Percentiles rank a stretch among this genome's conserved stretches.
These are phyloP conservation scores for Limnephilus marmoratus DNA, from an alignment of 2,888 invertebrate species.

Conservation along the genomic window DNA sequence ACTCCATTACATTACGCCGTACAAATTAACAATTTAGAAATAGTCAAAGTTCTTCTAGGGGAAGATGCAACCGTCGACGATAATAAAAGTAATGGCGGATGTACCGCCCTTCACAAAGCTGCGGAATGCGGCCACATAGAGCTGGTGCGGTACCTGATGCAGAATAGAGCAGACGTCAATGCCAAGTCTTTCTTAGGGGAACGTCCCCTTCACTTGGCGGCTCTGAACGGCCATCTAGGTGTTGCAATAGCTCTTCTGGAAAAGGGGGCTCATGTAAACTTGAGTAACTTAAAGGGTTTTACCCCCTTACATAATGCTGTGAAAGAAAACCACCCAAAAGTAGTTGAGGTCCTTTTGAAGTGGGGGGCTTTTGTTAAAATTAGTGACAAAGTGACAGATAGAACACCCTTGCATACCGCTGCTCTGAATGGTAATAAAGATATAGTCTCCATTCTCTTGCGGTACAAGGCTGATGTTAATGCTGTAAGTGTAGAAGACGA, in stretches of 20 bases:
- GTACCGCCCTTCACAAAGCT: background rate
- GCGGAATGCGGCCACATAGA: constrained; percentile 10
- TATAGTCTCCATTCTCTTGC: background rate
- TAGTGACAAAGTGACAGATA: background rate
- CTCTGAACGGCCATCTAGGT: background rate
- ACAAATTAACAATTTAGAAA: background rate
- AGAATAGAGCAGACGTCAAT: constrained; percentile 12
- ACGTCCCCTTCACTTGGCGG: constrained; percentile 14
- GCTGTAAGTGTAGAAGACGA: background rate
- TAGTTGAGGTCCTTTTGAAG: background rate
- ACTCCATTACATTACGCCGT: background rate
- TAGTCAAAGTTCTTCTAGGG: background rate
- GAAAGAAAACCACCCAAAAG: background rate
- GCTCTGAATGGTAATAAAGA: background rate
- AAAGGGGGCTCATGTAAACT: background rate
- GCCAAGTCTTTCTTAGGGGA: background rate
- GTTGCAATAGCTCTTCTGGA: constrained; percentile 2
- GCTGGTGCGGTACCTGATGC: background rate
- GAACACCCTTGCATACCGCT: background rate
- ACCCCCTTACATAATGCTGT: background rate
- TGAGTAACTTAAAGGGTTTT: background rate
- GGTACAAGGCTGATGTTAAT: background rate
- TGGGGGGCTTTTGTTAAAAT: background rate
- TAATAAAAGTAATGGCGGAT: background rate
- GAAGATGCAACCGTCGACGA: background rate